Percentiles rank a stretch among this genome's conserved stretches.
Conservation (phyloP, 2,113 vertebrate genomes). For the Taxidea taxus region DNA sequence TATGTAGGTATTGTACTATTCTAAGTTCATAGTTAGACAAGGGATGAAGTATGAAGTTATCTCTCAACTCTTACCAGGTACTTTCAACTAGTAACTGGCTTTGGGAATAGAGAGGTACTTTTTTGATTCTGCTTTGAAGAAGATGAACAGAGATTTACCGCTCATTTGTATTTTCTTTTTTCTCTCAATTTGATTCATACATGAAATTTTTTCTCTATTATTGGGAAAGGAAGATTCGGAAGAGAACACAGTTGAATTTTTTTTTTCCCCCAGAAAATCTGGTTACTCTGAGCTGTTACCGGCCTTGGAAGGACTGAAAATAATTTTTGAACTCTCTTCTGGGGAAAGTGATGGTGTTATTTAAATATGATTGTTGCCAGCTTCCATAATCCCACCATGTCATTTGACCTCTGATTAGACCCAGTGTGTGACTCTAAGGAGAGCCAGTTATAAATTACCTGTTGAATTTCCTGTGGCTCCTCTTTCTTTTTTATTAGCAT, state of each 20-base stretch:
- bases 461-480: neutral
- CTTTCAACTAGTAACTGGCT: neutral
- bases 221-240: neutral
- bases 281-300: neutral
- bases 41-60: neutral
- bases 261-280: neutral
- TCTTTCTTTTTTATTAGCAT: neutral
- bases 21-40: neutral
- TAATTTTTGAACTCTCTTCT: neutral
- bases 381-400: neutral
- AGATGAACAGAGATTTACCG: neutral
- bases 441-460: neutral
- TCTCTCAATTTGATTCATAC: neutral
- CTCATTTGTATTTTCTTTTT: neutral
- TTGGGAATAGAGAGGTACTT: neutral
- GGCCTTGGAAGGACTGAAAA: neutral
- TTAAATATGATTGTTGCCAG: neutral
- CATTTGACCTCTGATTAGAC: neutral
- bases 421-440: neutral
- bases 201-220: neutral
- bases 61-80: neutral
- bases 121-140: constrained; percentile 3
- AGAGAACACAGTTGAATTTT: neutral
- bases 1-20: neutral
- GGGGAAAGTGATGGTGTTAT: neutral